phyloP scores from a whole-genome alignment of 2,113 vertebrate species.

The Rhynchomys soricoides region DNA sequence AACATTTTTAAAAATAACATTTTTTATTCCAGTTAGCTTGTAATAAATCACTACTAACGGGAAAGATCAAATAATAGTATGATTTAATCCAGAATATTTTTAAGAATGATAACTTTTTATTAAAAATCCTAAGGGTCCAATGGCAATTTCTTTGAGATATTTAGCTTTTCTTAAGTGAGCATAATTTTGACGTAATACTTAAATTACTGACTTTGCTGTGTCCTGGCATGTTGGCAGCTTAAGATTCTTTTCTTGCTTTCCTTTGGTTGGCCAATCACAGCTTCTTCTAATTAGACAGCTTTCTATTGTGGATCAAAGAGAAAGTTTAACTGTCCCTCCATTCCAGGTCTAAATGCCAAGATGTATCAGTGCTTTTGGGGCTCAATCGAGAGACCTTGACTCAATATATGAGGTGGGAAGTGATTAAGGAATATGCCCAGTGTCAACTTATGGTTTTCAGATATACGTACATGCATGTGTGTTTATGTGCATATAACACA shows the following conservation, averaged over 20 bases:
- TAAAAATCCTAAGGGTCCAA: background rate
- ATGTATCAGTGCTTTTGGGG: too few species aligned
- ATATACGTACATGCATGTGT: too few species aligned
- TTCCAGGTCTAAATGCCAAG: background rate
- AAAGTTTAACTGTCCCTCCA: background rate
- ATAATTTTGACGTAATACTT: constrained; percentile 19
- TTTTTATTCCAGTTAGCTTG: constrained; percentile 41
- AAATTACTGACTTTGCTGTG: background rate
- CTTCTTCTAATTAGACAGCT: background rate
- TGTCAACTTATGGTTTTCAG: too few species aligned
- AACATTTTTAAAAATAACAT: too few species aligned
- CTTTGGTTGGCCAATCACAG: background rate
- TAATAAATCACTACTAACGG: background rate
- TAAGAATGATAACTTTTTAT: constrained; percentile 25
- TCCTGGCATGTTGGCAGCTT: background rate
- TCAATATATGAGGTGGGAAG: too few species aligned
- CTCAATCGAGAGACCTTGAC: too few species aligned
- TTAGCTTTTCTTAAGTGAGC: background rate
- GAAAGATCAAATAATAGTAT: constrained; percentile 1
- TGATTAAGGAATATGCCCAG: too few species aligned
- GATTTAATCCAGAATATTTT: constrained; percentile 30
- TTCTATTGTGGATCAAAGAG: background rate
- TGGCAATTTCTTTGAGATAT: constrained; percentile 54
- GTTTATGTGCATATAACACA: too few species aligned
- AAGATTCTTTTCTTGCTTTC: background rate